Base-by-base conservation (phyloP, 2,113 vertebrate species). In the Ivindomyrus marchei region DNA sequence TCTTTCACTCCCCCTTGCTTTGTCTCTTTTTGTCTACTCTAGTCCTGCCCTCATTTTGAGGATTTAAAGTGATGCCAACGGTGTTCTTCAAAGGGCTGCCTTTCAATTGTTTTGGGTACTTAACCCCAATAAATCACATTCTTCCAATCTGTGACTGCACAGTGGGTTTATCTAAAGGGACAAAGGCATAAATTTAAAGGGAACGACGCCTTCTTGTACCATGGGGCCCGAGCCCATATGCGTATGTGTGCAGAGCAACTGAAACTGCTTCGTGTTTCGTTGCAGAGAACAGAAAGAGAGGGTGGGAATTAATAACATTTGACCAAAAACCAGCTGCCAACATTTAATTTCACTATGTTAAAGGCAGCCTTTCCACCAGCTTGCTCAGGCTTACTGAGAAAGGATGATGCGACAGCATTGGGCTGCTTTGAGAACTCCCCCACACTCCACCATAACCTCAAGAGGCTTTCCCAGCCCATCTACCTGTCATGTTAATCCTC, bases 121-220 rank as follows among this genome's bases (percentile, higher is more conserved):
- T 92, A 93, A 91, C 94, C 90, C 91, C 92, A 92, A 94, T 94
- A 94, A 94, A 93, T 92, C 90, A 93, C 90, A 87, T 90, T 92
- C 90, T 91, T 91, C 91, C 90, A 90, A 92, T 92, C 91, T 92
- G 89, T 90, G 91, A 90, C 87, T 91, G 89, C 24, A 46, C 70
- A 91, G 91, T 89, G 66, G 91, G 88, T 91, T 3, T 91, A 70
- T 89, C 89, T 85, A 91, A 90, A 93, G 92, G 87, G 85, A 84
- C 89, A 87, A 88, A 92, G 92, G 85, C 89, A 88, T 86, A 89
- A 19, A 46, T 49, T 36, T 49, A 74, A 36, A 31, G 62, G 19
- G 21, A 24, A 47, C 5, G 24, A n/a, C 8, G 1, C 2, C 83
- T 85, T 24, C 36, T 47, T 47, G 45, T 85, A 85, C 31, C 27